Evolutionary conservation across 2,888 invertebrate genomes (phyloP).

Genomic region (Tenodera sinensis): DNA sequence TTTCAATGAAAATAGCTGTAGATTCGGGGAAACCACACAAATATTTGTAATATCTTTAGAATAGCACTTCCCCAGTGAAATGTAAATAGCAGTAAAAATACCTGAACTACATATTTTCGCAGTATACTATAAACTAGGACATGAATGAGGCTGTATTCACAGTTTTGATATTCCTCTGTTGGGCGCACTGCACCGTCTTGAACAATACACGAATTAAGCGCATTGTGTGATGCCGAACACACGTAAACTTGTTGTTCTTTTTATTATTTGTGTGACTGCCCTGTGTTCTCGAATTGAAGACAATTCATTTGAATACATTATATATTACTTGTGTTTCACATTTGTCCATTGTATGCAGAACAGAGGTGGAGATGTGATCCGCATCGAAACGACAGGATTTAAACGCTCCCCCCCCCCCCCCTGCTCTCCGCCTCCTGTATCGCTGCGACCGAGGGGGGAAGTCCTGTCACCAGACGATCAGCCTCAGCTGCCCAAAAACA

Average conservation of each 20-base stretch:
- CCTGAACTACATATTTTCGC: too few species aligned
- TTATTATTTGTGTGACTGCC: not conserved
- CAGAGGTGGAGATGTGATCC: slow-evolving; percentile 7
- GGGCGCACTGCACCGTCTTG: not conserved
- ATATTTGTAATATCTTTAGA: too few species aligned
- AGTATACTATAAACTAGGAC: not conserved
- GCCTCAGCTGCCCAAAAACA: not conserved
- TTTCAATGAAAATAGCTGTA: too few species aligned
- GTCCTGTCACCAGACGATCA: not conserved
- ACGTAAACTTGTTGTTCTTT: not conserved
- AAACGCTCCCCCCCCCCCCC: not conserved
- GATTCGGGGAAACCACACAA: too few species aligned
- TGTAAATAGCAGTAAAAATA: too few species aligned
- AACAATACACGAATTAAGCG: not conserved
- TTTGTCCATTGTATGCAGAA: slow-evolving; percentile 26
- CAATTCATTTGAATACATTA: slow-evolving; percentile 28
- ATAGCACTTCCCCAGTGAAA: too few species aligned
- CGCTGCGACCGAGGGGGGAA: not conserved
- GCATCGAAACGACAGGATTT: slow-evolving; percentile 17
- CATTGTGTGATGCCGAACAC: slow-evolving; percentile 13
- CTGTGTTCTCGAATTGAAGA: slow-evolving; percentile 21
- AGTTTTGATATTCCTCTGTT: not conserved
- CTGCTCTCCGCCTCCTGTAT: not conserved
- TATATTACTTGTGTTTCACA: slow-evolving; percentile 21
- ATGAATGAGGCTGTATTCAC: not conserved